Percentiles rank a stretch among this genome's conserved stretches.
phyloP scores from a whole-genome alignment of 1,140 invertebrate species.

The Telenomus remus region DNA sequence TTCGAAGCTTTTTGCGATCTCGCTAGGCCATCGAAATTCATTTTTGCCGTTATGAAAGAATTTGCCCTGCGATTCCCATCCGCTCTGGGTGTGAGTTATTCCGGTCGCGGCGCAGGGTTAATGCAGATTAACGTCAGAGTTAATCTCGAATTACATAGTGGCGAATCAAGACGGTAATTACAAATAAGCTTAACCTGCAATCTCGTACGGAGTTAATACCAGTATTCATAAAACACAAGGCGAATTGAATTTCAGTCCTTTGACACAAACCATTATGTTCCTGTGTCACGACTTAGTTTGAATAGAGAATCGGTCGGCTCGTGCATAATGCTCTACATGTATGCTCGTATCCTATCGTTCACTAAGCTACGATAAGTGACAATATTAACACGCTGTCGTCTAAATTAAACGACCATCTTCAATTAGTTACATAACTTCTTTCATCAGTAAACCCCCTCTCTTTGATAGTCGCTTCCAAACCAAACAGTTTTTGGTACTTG shows the following conservation, averaged over 20 bases:
- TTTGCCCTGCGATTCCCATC: background rate
- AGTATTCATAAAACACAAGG: constrained; percentile 44
- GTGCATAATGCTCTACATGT: constrained; percentile 42
- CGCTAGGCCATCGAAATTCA: constrained; percentile 1
- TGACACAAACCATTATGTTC: constrained; percentile 42
- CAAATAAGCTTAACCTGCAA: constrained; percentile 52
- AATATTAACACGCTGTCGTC: constrained; percentile 49
- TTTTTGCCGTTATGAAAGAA: constrained; percentile 14
- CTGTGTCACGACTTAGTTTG: constrained; percentile 49
- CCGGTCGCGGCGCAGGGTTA: constrained; percentile 19
- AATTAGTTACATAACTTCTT: constrained; percentile 45
- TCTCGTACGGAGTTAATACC: constrained; percentile 42
- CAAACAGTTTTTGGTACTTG: too few species aligned
- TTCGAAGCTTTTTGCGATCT: constrained; percentile 2
- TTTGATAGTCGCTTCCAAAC: too few species aligned
- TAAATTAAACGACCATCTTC: constrained; percentile 44
- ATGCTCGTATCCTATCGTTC: constrained; percentile 51
- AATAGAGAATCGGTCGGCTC: constrained; percentile 42
- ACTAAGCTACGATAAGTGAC: constrained; percentile 49
- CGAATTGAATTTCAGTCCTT: constrained; percentile 52
- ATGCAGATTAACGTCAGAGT: constrained; percentile 36
- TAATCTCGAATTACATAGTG: constrained; percentile 28
- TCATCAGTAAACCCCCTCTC: too few species aligned
- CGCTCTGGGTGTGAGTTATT: constrained; percentile 35
- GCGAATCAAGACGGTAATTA: constrained; percentile 39